phyloP scores from a whole-genome alignment of 2,797 vertebrate genomes.

The Microctenopoma lineatum region DNA sequence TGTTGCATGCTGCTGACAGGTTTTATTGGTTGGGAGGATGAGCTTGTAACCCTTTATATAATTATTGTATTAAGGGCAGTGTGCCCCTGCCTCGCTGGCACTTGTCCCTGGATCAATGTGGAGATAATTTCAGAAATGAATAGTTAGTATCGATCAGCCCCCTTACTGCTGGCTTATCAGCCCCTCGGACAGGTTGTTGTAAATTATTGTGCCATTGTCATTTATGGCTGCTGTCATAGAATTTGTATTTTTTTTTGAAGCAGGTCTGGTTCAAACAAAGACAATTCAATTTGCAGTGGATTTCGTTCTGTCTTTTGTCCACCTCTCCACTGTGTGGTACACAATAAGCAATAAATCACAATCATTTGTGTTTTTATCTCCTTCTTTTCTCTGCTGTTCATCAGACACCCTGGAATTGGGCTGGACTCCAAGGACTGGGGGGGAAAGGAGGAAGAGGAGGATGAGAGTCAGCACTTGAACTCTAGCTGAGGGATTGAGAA shows the following conservation, averaged over 20 bases:
- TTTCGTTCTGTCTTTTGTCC: conserved; percentile 80
- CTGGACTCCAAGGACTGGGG: conserved; percentile 87
- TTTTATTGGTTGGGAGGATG: conserved; percentile 98
- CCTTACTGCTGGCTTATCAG: conserved; percentile 94
- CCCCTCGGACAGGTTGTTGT: conserved; percentile 88
- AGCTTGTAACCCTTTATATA: conserved; percentile 99
- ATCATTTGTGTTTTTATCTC: conserved; percentile 92
- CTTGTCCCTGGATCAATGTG: conserved; percentile 98
- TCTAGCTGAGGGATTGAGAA: conserved; percentile 95
- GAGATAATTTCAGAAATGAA: conserved; percentile 99
- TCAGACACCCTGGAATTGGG: conserved; percentile 86
- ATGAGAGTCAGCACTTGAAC: conserved; percentile 86
- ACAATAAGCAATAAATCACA: conserved; percentile 99
- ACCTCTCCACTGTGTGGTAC: conserved; percentile 69
- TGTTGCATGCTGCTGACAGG: conserved; percentile 93
- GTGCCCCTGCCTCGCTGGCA: conserved; percentile 89
- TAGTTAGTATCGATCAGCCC: conserved; percentile 99
- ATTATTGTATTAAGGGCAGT: conserved; percentile 99
- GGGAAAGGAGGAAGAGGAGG: conserved; percentile 84
- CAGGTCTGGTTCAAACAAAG: conserved; percentile 90
- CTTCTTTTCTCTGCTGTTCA: conserved; percentile 52
- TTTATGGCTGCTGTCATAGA: conserved; percentile 95
- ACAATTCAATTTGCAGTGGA: conserved; percentile 98
- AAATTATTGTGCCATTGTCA: conserved; percentile 98
- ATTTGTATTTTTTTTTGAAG: conserved; percentile 81